Conservation (phyloP, 1,140 invertebrate species). For the Luehdorfia chinensis region DNA sequence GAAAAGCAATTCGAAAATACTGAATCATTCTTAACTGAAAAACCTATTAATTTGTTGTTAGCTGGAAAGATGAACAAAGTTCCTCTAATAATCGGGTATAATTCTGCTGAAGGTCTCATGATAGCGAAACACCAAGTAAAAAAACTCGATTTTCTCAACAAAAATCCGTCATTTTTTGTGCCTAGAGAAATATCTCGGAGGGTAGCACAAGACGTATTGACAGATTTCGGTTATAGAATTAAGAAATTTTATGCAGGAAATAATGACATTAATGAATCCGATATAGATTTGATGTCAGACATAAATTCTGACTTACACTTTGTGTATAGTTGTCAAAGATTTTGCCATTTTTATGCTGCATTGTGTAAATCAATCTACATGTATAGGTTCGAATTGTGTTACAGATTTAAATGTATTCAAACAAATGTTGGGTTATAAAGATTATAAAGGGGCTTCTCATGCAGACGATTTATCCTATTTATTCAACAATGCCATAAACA, state of each 20-base stretch:
- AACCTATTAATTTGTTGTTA: constrained; percentile 52
- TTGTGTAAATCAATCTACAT: constrained; percentile 56
- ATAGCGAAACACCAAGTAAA: constrained; percentile 42
- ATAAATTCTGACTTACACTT: constrained; percentile 32
- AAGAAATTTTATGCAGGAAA: constrained; percentile 72
- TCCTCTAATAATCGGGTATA: constrained; percentile 80
- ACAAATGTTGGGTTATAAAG: constrained; percentile 19
- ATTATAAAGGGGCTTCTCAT: constrained; percentile 75
- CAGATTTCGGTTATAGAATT: constrained; percentile 58
- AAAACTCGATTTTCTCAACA: constrained; percentile 47
- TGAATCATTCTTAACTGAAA: constrained; percentile 56
- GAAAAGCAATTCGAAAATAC: constrained; percentile 59
- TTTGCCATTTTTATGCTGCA: constrained; percentile 39
- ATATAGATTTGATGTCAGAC: constrained; percentile 20
- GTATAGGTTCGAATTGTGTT: constrained; percentile 70
- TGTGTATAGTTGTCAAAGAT: constrained; percentile 52
- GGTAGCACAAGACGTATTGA: constrained; percentile 35
- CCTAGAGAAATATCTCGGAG: constrained; percentile 48
- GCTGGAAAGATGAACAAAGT: constrained; percentile 69
- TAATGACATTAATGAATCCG: constrained; percentile 34
- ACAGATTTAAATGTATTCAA: constrained; percentile 51
- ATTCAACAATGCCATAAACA: constrained; percentile 72
- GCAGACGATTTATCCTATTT: constrained; percentile 80
- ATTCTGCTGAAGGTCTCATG: constrained; percentile 77
- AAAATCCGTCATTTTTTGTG: constrained; percentile 50